These are phyloP conservation scores for Rhopalosiphum maidis DNA, from an alignment of 1,140 invertebrate species.

Conservation along the genomic window DNA sequence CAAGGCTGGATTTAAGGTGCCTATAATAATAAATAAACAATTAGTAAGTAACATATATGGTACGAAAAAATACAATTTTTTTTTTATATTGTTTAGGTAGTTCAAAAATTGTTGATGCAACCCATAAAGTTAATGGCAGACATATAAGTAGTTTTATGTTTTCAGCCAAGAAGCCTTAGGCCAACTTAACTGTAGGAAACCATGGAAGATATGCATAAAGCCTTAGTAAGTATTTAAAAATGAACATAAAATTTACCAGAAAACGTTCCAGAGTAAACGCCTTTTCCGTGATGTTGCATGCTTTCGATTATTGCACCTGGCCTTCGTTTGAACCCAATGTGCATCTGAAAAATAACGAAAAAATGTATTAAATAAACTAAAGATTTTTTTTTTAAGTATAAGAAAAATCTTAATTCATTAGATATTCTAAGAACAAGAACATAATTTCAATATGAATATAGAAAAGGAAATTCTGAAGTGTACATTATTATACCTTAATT, in stretches of 20 bases:
- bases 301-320: slow-evolving; percentile 89
- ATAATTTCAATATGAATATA: neutral
- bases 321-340: slow-evolving; percentile 60
- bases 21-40: slow-evolving; percentile 65
- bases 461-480: neutral
- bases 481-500: no score
- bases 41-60: neutral
- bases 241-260: slow-evolving; percentile 59
- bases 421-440: neutral
- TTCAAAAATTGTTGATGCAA: slow-evolving; percentile 22
- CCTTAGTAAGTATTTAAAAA: slow-evolving; percentile 50
- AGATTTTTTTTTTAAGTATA: neutral
- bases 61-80: neutral
- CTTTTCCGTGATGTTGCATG: slow-evolving; percentile 92
- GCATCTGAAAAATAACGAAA: slow-evolving; percentile 60
- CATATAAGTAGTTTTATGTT: slow-evolving; percentile 51
- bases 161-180: slow-evolving; percentile 55
- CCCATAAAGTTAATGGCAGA: slow-evolving; percentile 5
- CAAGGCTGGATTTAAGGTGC: slow-evolving; percentile 90
- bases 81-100: neutral
- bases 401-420: neutral
- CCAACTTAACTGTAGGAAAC: slow-evolving; percentile 37
- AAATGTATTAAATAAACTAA: neutral
- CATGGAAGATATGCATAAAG: slow-evolving; percentile 55
- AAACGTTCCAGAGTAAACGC: slow-evolving; percentile 80